These are phyloP conservation scores for Neodontobutis hainanensis DNA, from an alignment of 2,113 vertebrate species.

Conservation along the genomic window DNA sequence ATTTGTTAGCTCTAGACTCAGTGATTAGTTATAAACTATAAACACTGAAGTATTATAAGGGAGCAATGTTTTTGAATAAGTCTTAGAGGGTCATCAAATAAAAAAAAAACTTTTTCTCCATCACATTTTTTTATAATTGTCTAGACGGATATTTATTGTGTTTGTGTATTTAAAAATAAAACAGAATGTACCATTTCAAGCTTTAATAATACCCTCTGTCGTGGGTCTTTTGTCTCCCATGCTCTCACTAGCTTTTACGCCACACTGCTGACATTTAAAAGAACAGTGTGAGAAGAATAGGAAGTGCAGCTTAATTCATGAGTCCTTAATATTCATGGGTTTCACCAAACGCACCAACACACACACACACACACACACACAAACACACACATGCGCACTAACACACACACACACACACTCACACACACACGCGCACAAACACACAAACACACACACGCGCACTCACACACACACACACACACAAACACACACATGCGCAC, in stretches of 20 bases:
- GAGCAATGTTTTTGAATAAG: no score
- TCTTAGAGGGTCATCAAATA: no score
- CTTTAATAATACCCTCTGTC: neutral
- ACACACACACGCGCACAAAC: neutral
- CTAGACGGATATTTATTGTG: neutral
- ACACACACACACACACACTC: neutral
- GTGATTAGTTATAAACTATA: no score
- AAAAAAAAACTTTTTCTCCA: no score
- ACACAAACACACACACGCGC: no score
- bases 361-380: slow-evolving; percentile 11
- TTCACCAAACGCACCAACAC: neutral
- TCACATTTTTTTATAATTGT: no score
- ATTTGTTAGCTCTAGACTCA: no score
- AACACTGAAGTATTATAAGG: no score
- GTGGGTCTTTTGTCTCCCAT: neutral
- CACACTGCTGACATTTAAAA: slow-evolving; percentile 54
- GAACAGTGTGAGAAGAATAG: slow-evolving; percentile 33
- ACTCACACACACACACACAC: no score
- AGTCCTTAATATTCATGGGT: slow-evolving; percentile 18
- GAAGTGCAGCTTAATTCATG: slow-evolving; percentile 23
- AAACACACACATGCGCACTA: neutral
- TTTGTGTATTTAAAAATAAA: neutral
- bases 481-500: no score
- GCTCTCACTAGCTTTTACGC: slow-evolving; percentile 1
- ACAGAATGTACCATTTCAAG: neutral